These are phyloP conservation scores for Galleria mellonella DNA, from an alignment of 1,140 invertebrate genomes.

Conservation along the genomic window DNA sequence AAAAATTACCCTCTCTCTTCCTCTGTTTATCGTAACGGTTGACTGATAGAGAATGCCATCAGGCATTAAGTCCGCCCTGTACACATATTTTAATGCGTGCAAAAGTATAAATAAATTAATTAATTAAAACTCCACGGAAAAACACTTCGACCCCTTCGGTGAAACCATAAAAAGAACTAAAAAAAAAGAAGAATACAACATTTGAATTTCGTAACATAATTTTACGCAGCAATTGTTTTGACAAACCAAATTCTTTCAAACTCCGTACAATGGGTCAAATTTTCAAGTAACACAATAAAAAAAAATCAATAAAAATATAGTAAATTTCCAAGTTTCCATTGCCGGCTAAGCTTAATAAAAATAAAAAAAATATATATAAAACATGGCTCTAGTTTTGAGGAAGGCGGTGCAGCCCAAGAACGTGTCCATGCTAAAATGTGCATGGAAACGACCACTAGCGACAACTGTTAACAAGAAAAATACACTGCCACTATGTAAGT, in stretches of 20 bases:
- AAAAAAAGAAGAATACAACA: too few relatives aligned
- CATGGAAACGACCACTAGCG: conserved; percentile 36
- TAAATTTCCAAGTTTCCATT: conserved; percentile 30
- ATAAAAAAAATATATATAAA: conserved; percentile 13
- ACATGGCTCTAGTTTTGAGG: conserved; percentile 45
- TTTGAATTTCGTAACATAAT: too few relatives aligned
- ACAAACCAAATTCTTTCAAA: not conserved
- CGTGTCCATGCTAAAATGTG: conserved; percentile 40
- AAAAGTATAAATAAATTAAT: too few relatives aligned
- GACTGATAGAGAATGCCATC: too few relatives aligned
- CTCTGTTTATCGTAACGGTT: too few relatives aligned
- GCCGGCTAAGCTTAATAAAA: conserved; percentile 2
- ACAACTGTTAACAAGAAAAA: conserved; percentile 33
- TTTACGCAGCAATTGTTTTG: too few relatives aligned
- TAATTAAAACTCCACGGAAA: too few relatives aligned
- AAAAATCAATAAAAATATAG: conserved; percentile 7
- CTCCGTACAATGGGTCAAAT: conserved; percentile 43
- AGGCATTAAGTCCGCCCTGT: too few relatives aligned
- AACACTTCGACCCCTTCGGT: too few relatives aligned
- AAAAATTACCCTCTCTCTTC: too few relatives aligned
- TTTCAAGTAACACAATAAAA: conserved; percentile 32
- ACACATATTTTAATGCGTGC: too few relatives aligned
- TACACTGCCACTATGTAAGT: conserved; percentile 42
- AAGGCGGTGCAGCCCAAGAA: conserved; percentile 50
- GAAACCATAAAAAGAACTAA: too few relatives aligned